Evolutionary conservation across 1,140 invertebrate genomes (phyloP).

Genomic region (Calliphora vicina): DNA sequence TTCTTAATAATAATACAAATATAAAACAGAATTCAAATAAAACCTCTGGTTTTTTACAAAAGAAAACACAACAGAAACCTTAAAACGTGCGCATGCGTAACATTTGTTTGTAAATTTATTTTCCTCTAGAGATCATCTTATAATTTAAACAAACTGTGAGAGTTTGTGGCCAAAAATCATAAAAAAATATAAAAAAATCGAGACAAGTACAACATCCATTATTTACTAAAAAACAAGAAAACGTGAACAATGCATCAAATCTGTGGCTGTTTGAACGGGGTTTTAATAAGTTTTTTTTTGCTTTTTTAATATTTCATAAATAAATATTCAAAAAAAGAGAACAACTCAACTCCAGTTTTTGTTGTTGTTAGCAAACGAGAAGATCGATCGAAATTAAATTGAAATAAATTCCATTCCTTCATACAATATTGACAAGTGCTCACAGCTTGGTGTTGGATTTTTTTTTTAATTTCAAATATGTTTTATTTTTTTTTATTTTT

Average conservation of each 20-base stretch:
- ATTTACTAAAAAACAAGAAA: background rate
- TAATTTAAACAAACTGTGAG: background rate
- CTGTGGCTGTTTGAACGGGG: slow-evolving; percentile 10
- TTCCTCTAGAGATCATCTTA: background rate
- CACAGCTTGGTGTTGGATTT: slow-evolving; percentile 37
- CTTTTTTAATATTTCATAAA: background rate
- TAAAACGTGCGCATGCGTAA: slow-evolving; percentile 39
- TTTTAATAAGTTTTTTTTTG: background rate
- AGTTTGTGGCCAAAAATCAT: background rate
- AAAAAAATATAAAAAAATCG: background rate
- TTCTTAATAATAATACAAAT: background rate
- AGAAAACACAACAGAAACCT: slow-evolving; percentile 12
- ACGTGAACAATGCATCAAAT: slow-evolving; percentile 32
- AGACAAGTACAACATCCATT: background rate
- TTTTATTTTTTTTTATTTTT: too few relatives aligned
- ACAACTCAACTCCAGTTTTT: background rate
- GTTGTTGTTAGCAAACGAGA: slow-evolving; percentile 41
- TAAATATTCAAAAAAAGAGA: background rate
- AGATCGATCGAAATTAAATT: slow-evolving; percentile 63
- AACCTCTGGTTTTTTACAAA: background rate
- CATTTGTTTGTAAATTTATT: slow-evolving; percentile 11
- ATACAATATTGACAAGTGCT: slow-evolving; percentile 58
- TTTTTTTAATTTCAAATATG: too few relatives aligned
- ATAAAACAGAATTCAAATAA: slow-evolving; percentile 25
- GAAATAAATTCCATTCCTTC: slow-evolving; percentile 56